Evolutionary conservation across 2,113 vertebrate genomes (phyloP).

Genomic region (Indicator maculatus): DNA sequence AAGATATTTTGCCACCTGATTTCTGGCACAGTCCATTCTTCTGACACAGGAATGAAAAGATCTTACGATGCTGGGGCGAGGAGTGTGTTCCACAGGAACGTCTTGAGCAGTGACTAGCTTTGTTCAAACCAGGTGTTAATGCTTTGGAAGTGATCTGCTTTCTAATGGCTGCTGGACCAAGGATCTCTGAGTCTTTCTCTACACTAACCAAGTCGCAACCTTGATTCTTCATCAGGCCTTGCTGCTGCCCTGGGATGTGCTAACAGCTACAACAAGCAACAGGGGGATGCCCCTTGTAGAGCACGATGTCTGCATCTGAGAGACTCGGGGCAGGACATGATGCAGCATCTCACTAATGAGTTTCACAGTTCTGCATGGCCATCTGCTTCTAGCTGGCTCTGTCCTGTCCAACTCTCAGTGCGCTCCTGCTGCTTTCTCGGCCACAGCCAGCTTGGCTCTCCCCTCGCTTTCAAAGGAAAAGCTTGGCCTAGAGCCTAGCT

Average conservation of each 20-base stretch:
- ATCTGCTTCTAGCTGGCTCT: slow-evolving; percentile 31
- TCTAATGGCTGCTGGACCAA: not conserved
- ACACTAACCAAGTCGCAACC: not conserved
- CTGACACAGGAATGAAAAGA: not conserved
- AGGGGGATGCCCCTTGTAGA: not conserved
- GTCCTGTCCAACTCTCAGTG: not conserved
- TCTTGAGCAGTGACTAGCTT: not conserved
- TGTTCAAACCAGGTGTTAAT: not conserved
- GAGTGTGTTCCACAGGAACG: accelerated
- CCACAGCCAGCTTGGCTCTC: slow-evolving; percentile 1
- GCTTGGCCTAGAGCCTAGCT: slow-evolving; percentile 1
- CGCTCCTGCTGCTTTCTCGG: not conserved
- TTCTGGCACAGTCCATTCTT: not conserved
- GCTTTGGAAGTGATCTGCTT: not conserved
- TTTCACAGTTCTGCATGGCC: slow-evolving; percentile 51
- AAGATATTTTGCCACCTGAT: not conserved
- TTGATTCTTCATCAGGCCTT: not conserved
- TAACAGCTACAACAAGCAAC: not conserved
- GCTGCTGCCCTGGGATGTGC: not conserved
- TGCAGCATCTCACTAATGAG: not conserved
- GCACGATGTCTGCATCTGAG: not conserved
- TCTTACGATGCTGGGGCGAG: not conserved
- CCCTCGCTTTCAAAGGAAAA: slow-evolving; percentile 8
- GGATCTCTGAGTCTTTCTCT: not conserved
- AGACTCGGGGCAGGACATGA: not conserved